Evolutionary conservation across 2,113 vertebrate genomes (phyloP), one percentile per base, ranked within the genome.

Genomic region (Ptyas mucosa): DNA sequence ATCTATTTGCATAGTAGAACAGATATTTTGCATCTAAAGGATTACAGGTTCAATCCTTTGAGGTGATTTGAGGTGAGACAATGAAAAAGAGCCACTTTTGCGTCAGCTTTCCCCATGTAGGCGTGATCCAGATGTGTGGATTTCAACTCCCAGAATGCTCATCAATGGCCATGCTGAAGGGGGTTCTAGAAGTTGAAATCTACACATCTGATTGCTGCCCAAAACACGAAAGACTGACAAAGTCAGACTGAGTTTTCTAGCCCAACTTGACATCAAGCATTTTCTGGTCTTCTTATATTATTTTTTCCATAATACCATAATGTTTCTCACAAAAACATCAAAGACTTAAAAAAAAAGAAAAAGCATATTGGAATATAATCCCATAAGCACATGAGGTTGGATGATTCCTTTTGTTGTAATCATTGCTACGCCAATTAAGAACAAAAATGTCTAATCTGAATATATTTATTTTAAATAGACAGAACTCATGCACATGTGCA

Each of bases 291-390:
- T 52, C 8, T n/a, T 52, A 34, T 69, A 49, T 24, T 26, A 94
- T 75, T 15, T 54, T 88, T 90, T 7, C 87, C n/a, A n/a, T 46
- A 93, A 52, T 55, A 95, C 89, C 89, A 93, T 92, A 64, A 93
- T 94, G 51, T 87, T 94, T 94, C n/a, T 94, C 57, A 92, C 9
- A 94, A 43, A 52, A 5, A 92, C 14, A 58, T 92, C 9, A 92
- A 85, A 93, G 92, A 34, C 64, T n/a, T 64, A 12, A 29, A 64
- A 61, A 69, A 12, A 23, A 58, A 95, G 39, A 14, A 58, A 93
- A 85, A 93, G 87, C 92, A 89, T 89, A 93, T 57, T 93, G 49
- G 94, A 93, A 57, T 95, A 92, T 7, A 85, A 43, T 14, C 93
- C 89, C 57, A 94, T 88, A 96, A 18, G 54, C 91, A 15, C 24